phyloP scores from a whole-genome alignment of 2,888 invertebrate species.

The Dione juno region DNA sequence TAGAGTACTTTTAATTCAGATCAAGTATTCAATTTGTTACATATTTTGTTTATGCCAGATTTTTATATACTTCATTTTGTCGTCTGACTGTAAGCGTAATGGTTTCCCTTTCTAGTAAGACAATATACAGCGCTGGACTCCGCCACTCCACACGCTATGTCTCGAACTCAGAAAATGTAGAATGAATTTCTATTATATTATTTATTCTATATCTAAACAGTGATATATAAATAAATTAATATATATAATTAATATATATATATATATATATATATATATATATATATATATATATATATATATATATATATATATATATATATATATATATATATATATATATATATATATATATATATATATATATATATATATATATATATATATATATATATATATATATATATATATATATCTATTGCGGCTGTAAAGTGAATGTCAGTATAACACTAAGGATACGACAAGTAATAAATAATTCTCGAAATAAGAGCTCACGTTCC shows the following conservation, averaged over 20 bases:
- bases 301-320: too few relatives aligned
- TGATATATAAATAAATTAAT: too few relatives aligned
- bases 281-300: too few relatives aligned
- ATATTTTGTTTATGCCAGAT: neutral
- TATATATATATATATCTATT: neutral
- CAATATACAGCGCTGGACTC: neutral
- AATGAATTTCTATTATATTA: neutral
- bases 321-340: too few relatives aligned
- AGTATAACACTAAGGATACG: constrained; percentile 1
- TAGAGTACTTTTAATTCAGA: neutral
- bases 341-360: too few relatives aligned
- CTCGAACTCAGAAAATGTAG: neutral
- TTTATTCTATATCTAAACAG: too few relatives aligned
- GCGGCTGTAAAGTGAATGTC: neutral
- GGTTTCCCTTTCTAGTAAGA: neutral
- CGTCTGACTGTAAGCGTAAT: neutral
- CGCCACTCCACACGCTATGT: neutral
- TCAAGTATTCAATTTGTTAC: neutral
- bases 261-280: too few relatives aligned
- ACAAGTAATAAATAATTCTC: constrained; percentile 28
- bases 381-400: too few relatives aligned
- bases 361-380: too few relatives aligned
- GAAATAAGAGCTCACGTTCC: constrained; percentile 33
- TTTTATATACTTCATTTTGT: too few relatives aligned
- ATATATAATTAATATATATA: too few relatives aligned